Conservation (phyloP, 2,113 vertebrate species). For the Gymnarchus niloticus region DNA sequence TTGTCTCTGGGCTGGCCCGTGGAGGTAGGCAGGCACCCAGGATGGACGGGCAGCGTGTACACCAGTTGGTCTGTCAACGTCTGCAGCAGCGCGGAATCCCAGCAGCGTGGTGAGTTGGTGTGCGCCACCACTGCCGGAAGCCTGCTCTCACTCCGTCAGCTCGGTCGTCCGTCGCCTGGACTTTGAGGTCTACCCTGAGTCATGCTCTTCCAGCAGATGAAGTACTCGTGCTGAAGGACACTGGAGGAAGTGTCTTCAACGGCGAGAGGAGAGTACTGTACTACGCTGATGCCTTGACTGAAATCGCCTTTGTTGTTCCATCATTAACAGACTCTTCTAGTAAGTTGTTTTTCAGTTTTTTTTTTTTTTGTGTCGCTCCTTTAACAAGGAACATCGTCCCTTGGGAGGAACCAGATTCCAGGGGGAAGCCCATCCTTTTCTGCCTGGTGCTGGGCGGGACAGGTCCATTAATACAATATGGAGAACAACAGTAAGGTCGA, state of each 20-base stretch:
- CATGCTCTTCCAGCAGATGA: constrained; percentile 61
- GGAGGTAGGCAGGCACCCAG: constrained; percentile 72
- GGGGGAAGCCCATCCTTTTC: too few species aligned
- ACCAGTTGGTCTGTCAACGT: constrained; percentile 84
- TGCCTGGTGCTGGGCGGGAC: too few species aligned
- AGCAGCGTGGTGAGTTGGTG: constrained; percentile 58
- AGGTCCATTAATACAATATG: too few species aligned
- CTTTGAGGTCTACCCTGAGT: not conserved
- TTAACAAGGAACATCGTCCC: not conserved
- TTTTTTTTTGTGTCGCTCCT: not conserved
- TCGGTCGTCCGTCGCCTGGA: not conserved
- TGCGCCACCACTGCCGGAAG: not conserved
- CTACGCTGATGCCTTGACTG: constrained; percentile 80
- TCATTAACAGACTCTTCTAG: constrained; percentile 70
- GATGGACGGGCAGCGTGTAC: constrained; percentile 80
- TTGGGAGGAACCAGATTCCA: too few species aligned
- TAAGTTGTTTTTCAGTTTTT: constrained; percentile 52
- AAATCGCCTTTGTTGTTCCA: constrained; percentile 83
- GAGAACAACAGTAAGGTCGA: too few species aligned
- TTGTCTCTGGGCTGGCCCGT: constrained; percentile 82
- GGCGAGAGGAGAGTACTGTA: constrained; percentile 81
- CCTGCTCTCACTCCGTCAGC: not conserved
- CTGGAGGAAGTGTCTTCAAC: constrained; percentile 76
- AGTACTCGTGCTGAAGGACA: constrained; percentile 59
- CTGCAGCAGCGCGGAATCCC: constrained; percentile 53